These are phyloP conservation scores for Mormyrops boulengeri DNA, from an alignment of 2,797 vertebrate genomes.

Conservation along the genomic window DNA sequence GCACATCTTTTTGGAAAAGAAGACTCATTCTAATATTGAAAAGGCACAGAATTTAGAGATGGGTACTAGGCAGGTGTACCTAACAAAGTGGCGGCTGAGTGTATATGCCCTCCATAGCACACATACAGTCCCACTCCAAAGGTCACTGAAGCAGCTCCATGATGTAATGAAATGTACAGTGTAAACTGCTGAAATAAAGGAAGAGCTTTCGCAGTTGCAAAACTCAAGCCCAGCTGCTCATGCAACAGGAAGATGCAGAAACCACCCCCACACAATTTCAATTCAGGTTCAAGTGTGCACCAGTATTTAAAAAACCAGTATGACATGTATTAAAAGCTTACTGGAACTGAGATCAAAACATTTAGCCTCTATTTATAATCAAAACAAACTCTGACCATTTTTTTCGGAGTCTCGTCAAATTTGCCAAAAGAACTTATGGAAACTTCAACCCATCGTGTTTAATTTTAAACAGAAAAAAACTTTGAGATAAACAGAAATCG, in stretches of 20 bases:
- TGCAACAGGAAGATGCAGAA: not conserved
- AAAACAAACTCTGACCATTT: not conserved
- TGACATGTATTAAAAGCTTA: not conserved
- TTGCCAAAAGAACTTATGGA: not conserved
- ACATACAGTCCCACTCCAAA: not conserved
- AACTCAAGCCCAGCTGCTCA: not conserved
- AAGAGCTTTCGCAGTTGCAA: not conserved
- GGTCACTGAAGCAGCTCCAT: not conserved
- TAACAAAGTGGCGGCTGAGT: not conserved
- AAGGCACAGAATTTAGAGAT: not conserved
- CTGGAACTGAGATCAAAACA: not conserved
- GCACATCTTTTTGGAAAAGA: not conserved
- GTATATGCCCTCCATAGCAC: not conserved
- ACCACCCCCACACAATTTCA: not conserved
- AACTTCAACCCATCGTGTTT: not conserved
- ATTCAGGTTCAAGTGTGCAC: not conserved
- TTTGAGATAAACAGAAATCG: not conserved
- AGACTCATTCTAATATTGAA: not conserved
- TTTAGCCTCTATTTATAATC: not conserved
- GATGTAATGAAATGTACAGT: not conserved
- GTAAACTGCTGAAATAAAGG: not conserved
- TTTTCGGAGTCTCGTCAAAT: not conserved
- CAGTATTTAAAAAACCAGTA: not conserved
- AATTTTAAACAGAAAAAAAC: not conserved
- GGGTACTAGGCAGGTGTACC: not conserved